Base-by-base conservation (phyloP, 2,888 invertebrate species). In the Parasteatoda lunata region DNA sequence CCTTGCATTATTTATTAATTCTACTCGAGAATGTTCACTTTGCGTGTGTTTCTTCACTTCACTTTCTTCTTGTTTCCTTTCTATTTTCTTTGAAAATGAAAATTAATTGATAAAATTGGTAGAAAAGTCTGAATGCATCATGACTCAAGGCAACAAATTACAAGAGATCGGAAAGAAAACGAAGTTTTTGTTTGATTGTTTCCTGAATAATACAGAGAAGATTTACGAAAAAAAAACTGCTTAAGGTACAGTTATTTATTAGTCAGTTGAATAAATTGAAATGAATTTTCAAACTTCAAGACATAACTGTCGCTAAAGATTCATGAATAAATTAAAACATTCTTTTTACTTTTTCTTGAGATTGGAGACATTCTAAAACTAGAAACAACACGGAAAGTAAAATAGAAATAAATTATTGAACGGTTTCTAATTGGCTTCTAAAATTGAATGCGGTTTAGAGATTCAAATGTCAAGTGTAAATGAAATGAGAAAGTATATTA, bases 101-200 rank as follows among this genome's bases (percentile, higher is more conserved):
- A 86, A 86, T 86, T 86, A 86, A 86, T 86, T 86, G 85, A 80
- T 86, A 77, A 86, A 75, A 80, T 81, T 77, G 72, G 49, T 51
- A 5, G n/a, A 77, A 80, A 79, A 81, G 66, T 79, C 77, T 80
- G 76, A 30, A 49, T 70, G 80, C 65, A 47, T 45, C 52, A 48
- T 76, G n/a, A 47, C 64, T 66, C 52, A 9, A 54, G 68, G 80
- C 85, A 64, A 80, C 85, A 86, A 86, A 86, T 86, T 86, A 86
- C 76, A 66, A 86, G 47, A 69, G 76, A 86, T 86, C 48, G 80
- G 47, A 47, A 15, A 81, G 79, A 86, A 80, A 86, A 86, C 80
- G 72, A 86, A 80, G 80, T 30, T 30, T 30, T 30, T 30, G 30
- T 30, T 30, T 30, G 30, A 30, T 30, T 30, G 30, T 30, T 30